A percentile compares a stretch with the other conserved stretches of the same genome.
These are phyloP conservation scores for Parazoanthus swiftii DNA, from an alignment of 92 coral and sea anemone genomes.

Conservation along the genomic window DNA sequence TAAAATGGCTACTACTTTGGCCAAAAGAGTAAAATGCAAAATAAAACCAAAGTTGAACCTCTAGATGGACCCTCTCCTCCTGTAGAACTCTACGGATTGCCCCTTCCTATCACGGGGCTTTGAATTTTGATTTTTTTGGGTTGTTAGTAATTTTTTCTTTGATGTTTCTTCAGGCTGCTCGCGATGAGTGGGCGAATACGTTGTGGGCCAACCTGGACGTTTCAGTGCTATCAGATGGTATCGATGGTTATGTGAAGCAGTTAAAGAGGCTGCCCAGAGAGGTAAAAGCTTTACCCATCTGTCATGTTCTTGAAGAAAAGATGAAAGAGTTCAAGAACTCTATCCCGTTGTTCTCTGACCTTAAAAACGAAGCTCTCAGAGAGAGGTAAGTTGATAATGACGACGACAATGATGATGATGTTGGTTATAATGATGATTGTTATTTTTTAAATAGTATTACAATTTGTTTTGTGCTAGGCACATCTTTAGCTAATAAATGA, in stretches of 20 bases:
- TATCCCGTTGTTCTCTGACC: conserved; percentile 96
- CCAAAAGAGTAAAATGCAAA: no score
- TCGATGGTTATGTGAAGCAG: conserved; percentile 87
- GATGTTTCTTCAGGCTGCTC: conserved; percentile 73
- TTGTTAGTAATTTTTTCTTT: not conserved
- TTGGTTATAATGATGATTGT: not conserved
- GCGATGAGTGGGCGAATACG: conserved; percentile 99
- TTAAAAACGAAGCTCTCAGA: conserved; percentile 95
- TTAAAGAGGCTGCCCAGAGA: conserved; percentile 94
- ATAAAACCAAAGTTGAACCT: no score
- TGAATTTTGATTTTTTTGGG: no score
- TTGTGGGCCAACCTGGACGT: conserved; percentile 99
- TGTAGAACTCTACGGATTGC: not conserved
- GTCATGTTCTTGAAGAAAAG: conserved; percentile 94
- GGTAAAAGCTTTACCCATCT: conserved; percentile 90
- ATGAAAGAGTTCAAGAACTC: conserved; percentile 99
- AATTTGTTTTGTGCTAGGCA: no score
- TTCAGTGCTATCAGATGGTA: conserved; percentile 93
- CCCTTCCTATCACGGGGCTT: not conserved
- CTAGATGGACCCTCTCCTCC: no score
- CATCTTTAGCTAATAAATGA: no score
- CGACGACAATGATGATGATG: not conserved
- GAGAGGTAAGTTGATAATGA: conserved; percentile 72
- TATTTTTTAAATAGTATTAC: not conserved
- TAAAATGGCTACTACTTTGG: no score